Percentiles rank a stretch among this genome's conserved stretches.
These are phyloP conservation scores for Macrosiphum euphorbiae DNA, from an alignment of 2,888 invertebrate species.

Conservation along the genomic window DNA sequence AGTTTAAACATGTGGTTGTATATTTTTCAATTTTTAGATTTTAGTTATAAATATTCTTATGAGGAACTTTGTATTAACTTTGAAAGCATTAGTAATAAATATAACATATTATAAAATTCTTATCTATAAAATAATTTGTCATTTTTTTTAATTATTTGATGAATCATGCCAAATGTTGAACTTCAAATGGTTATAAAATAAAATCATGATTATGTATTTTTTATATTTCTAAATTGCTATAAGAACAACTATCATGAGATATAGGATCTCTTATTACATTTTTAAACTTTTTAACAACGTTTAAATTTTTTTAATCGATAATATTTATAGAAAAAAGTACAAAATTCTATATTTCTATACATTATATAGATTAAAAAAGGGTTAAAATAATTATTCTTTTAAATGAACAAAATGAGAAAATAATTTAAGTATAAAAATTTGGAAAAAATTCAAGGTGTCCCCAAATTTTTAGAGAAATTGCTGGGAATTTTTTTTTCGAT, in stretches of 20 bases:
- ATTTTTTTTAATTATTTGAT: too few species aligned
- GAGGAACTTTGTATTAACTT: too few species aligned
- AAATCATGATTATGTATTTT: too few species aligned
- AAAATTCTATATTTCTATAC: neutral
- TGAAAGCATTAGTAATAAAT: too few species aligned
- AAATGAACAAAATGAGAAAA: neutral
- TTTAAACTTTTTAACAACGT: neutral
- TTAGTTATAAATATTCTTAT: too few species aligned
- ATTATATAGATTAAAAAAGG: neutral
- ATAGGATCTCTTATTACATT: neutral
- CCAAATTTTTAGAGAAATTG: neutral
- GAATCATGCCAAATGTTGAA: too few species aligned
- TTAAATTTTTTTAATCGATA: neutral
- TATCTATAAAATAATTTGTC: too few species aligned
- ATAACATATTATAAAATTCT: too few species aligned
- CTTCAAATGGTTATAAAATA: too few species aligned
- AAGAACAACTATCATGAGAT: neutral
- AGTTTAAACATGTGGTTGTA: too few species aligned
- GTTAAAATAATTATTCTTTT: neutral
- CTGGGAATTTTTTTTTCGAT: neutral
- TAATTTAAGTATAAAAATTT: too few species aligned
- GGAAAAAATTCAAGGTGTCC: neutral
- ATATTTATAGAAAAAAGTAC: neutral
- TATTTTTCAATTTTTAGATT: too few species aligned
- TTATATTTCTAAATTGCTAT: neutral